These are phyloP conservation scores for Saguinus midas DNA, from an alignment of 2,113 vertebrate species.

Conservation along the genomic window DNA sequence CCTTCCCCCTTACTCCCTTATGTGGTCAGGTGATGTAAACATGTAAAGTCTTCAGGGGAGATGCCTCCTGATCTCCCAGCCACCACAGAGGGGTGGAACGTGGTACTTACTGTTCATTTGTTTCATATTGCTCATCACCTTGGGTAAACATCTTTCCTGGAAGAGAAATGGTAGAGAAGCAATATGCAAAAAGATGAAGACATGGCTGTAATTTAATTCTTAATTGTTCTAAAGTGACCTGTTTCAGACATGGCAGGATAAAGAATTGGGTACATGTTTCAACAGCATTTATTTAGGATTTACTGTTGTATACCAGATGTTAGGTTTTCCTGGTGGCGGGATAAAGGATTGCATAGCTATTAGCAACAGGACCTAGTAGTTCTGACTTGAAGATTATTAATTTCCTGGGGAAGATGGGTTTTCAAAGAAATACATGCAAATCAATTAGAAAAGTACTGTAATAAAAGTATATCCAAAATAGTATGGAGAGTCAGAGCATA, in stretches of 20 bases:
- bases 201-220: background rate
- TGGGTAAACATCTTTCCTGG: background rate
- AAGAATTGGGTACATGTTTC: background rate
- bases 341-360: accelerated
- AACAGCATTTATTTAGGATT: background rate
- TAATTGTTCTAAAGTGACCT: background rate
- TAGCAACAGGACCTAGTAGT: background rate
- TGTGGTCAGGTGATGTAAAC: constrained; percentile 1
- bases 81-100: accelerated
- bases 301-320: background rate
- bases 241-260: background rate
- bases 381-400: background rate
- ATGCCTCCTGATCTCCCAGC: background rate
- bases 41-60: background rate
- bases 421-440: background rate
- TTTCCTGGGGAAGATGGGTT: background rate
- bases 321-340: background rate
- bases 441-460: background rate
- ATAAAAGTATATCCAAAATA: background rate
- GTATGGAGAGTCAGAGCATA: background rate
- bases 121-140: background rate
- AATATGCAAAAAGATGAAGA: background rate
- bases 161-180: background rate
- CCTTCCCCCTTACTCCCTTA: background rate
- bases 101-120: background rate